Evolutionary conservation across 2,113 vertebrate species (phyloP), one percentile per base, ranked within the genome.

Genomic region (Entomyzon cyanotis): DNA sequence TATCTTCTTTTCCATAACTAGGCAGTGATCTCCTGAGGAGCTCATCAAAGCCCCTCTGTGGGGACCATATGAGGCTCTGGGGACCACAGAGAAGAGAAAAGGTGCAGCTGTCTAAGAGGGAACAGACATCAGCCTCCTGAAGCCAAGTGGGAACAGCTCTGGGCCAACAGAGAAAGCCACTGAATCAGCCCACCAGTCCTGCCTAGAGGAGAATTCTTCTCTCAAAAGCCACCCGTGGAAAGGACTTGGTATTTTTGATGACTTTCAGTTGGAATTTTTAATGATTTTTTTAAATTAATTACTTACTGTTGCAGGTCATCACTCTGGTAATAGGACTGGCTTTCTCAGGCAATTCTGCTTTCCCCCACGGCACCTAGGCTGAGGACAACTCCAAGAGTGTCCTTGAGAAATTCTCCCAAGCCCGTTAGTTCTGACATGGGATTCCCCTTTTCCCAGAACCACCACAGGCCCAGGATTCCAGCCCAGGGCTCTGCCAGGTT

Each of bases 381-480:
- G 15, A 46, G 35, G 71, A 7, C 82, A 84, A 6, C 58, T 31
- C 44, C 60, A 13, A 5, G 20, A 71, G n/a, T 2, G 5, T 39
- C 64, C 44, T 25, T n/a, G 16, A 64, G 53, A 46, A 85, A 41
- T 12, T 41, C 55, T 49, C 70, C 53, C 27, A 14, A 60, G 28
- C 2, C 6, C 0, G 0, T 16, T 17, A 37, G 16, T n/a, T 60
- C 56, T 9, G 10, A 10, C 16, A 44, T 3, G 4, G 2, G 55
- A 58, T 22, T 39, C 35, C 7, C 6, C 0, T 37, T 14, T 23
- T 62, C 30, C 21, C 37, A 24, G 75, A 41, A 33, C 0, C 5
- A 2, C 31, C 33, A 37, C 18, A 23, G 76, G 62, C 2, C 44
- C 58, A 6, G 23, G 55, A n/a, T 6, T 24, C 13, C 53, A 33